Base-by-base conservation (phyloP, 2,888 invertebrate genomes). In the Agonopterix alstromeriana region DNA sequence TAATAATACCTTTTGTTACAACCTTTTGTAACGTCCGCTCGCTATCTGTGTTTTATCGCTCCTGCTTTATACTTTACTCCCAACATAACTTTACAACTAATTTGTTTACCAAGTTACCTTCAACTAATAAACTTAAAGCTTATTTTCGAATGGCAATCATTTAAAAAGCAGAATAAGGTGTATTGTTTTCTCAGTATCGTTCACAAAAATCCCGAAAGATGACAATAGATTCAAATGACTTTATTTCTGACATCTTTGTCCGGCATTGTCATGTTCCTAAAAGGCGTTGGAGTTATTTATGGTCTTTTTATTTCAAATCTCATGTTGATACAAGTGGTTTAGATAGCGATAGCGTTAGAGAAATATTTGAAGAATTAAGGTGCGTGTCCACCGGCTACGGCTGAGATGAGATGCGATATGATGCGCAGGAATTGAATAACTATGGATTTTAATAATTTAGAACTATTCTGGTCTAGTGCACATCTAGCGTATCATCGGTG, bases 141-240 rank as follows among this genome's bases (percentile, higher is more conserved):
- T 41, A 59, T 50, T 58, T 66, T 68, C 36, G 48, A 47, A 14
- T 55, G 48, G 11, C 50, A 46, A 9, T 1, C 36, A n/a, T 42
- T 63, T 60, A 8, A 51, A 14, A 10, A 45, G 53, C 48, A n/a
- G 49, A 41, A 42, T 48, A 46, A 27, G 35, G 53, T 54, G 52
- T 50, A 53, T 68, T 65, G 68, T 67, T 64, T 66, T 67, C 63
- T 67, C 57, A 54, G 59, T 43, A 36, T 47, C 42, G n/a, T 61
- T 55, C n/a, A 41, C 11, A 72, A 67, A 71, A 70, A 75, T 65
- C 68, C 27, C 35, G 47, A 60, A 68, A 77, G 69, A 80, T 77
- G 75, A 88, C 87, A 88, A 87, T 82, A 67, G 84, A 75, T 81
- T 82, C 74, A 82, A 85, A 86, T 85, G 82, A 82, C 79, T 83